These are phyloP conservation scores for Borostomias antarcticus DNA, from an alignment of 2,797 vertebrate genomes.

Conservation along the genomic window DNA sequence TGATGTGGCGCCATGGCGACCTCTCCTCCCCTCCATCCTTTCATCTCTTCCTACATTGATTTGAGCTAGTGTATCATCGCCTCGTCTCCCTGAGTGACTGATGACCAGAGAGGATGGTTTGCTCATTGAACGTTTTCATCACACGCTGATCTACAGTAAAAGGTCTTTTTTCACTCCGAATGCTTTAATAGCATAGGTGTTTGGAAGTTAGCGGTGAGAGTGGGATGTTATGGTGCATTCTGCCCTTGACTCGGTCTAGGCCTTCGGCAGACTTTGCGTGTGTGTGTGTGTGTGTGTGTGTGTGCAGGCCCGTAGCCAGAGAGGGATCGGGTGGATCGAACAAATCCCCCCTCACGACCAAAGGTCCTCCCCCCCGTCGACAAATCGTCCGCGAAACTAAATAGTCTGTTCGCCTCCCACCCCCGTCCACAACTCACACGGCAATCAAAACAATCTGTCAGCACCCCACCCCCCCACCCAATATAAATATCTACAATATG, in stretches of 20 bases:
- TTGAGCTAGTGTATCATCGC: conserved; percentile 60
- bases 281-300: background rate
- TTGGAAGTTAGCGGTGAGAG: background rate
- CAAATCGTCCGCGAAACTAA: too few relatives aligned
- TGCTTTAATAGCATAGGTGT: too few relatives aligned
- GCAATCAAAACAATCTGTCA: too few relatives aligned
- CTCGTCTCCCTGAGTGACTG: background rate
- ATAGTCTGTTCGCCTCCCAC: too few relatives aligned
- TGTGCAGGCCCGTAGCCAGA: too few relatives aligned
- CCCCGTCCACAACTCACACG: too few relatives aligned
- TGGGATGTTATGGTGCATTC: background rate
- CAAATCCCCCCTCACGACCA: too few relatives aligned
- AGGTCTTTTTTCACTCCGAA: background rate
- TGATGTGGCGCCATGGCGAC: background rate
- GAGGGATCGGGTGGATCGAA: too few relatives aligned
- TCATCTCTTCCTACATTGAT: conserved; percentile 40
- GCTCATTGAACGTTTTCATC: background rate
- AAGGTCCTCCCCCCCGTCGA: too few relatives aligned
- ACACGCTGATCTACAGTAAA: background rate
- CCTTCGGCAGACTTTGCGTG: conserved; percentile 1
- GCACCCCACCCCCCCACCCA: too few relatives aligned
- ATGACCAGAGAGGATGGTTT: background rate
- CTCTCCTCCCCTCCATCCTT: background rate
- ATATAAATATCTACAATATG: too few relatives aligned
- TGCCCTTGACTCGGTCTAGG: background rate